Percentiles rank a stretch among this genome's conserved stretches.
phyloP scores from a whole-genome alignment of 2,888 invertebrate genomes.

The Orthonychiurus folsomi region DNA sequence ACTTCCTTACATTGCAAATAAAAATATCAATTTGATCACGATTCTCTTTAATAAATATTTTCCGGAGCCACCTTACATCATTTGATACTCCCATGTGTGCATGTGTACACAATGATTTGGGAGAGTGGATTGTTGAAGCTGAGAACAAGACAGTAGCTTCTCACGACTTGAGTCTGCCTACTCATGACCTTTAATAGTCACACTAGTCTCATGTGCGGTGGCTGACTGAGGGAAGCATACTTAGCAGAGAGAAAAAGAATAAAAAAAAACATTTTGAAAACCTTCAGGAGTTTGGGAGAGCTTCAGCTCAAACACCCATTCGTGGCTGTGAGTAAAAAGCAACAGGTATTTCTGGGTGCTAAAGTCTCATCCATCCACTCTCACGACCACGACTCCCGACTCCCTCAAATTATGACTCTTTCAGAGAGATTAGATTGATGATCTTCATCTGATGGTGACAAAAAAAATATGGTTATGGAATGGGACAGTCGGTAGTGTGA shows the following conservation, averaged over 20 bases:
- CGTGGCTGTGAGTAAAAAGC: neutral
- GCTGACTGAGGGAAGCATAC: neutral
- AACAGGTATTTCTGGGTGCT: slow-evolving; percentile 1
- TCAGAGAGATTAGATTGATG: slow-evolving; percentile 7
- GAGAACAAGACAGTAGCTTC: slow-evolving; percentile 9
- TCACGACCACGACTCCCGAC: slow-evolving; percentile 2
- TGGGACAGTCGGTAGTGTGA: neutral
- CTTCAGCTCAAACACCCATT: neutral
- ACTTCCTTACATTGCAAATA: too few relatives aligned
- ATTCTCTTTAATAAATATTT: too few relatives aligned
- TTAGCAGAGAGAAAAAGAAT: neutral
- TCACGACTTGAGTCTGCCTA: slow-evolving; percentile 15
- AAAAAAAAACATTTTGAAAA: too few relatives aligned
- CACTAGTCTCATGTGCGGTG: neutral
- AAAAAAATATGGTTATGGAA: slow-evolving; percentile 1
- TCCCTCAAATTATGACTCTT: slow-evolving; percentile 5
- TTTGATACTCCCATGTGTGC: too few relatives aligned
- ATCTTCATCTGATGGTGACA: slow-evolving; percentile 6
- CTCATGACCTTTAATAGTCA: slow-evolving; percentile 14
- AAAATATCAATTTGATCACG: too few relatives aligned
- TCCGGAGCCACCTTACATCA: too few relatives aligned
- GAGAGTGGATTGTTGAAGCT: slow-evolving; percentile 4
- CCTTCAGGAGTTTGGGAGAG: neutral
- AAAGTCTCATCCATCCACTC: neutral
- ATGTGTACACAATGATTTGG: too few relatives aligned